Conservation (phyloP, 2,113 vertebrate species). For the Malurus alboscapulatus region DNA sequence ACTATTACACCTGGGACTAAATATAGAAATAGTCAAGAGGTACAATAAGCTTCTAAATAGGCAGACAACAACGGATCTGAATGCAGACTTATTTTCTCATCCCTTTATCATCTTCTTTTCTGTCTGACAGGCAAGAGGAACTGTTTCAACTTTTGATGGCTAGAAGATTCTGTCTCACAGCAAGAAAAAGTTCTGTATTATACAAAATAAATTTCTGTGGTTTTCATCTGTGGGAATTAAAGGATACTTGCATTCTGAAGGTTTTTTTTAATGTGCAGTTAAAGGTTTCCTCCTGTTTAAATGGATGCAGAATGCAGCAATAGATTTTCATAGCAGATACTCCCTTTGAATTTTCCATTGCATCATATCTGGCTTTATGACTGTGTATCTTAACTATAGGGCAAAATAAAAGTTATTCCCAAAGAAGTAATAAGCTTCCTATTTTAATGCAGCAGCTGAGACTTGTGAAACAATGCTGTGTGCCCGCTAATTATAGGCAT, state of each 20-base stretch:
- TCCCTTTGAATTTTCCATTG: not conserved
- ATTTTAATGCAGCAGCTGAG: slow-evolving; percentile 4
- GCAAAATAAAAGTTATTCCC: not conserved
- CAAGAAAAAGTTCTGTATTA: not conserved
- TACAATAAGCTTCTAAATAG: not conserved
- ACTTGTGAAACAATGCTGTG: slow-evolving; percentile 21
- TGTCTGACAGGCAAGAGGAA: not conserved
- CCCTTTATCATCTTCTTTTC: not conserved
- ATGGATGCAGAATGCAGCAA: not conserved
- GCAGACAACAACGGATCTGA: not conserved
- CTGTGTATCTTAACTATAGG: not conserved
- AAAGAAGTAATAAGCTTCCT: slow-evolving; percentile 31
- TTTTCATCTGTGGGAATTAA: not conserved
- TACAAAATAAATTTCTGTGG: not conserved
- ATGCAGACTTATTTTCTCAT: not conserved
- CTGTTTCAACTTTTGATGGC: not conserved
- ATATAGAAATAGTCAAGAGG: not conserved
- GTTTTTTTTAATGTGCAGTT: not conserved
- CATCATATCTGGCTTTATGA: not conserved
- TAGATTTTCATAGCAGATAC: not conserved
- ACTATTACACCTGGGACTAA: not conserved
- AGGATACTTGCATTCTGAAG: not conserved
- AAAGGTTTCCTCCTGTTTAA: not conserved
- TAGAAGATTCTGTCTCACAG: not conserved
- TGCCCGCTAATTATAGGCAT: slow-evolving; percentile 2